Conservation (phyloP, 2,888 invertebrate species). For the Agrypnus murinus region DNA sequence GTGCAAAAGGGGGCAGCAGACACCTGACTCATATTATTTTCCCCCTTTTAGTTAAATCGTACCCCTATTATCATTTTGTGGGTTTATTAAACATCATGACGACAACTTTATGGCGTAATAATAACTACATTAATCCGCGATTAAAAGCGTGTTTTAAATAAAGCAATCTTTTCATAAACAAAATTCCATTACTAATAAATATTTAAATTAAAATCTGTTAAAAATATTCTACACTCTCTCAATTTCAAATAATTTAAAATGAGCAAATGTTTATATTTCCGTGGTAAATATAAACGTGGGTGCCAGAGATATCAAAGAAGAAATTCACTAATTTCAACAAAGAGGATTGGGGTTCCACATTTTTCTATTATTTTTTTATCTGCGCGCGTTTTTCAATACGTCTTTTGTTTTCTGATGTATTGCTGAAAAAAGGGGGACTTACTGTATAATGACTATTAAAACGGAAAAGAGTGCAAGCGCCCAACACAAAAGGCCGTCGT, state of each 20-base stretch:
- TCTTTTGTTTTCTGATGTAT: no score
- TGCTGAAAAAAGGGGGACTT: no score
- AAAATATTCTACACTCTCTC: constrained; percentile 3
- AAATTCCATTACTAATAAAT: constrained; percentile 7
- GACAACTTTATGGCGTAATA: constrained; percentile 1
- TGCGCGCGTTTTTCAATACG: no score
- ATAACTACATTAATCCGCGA: no score
- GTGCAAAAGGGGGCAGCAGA: background rate
- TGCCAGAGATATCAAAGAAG: no score
- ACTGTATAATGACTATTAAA: no score
- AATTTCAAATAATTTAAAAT: constrained; percentile 10
- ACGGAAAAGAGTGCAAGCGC: no score
- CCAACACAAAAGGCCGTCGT: constrained; percentile 42
- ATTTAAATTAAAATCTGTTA: background rate
- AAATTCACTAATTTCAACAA: no score
- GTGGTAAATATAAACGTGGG: no score
- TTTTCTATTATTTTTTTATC: no score
- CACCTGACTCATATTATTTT: constrained; percentile 32
- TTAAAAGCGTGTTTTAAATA: no score
- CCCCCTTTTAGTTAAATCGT: background rate
- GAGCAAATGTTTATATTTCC: constrained; percentile 13
- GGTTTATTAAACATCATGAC: constrained; percentile 20
- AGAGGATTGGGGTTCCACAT: no score
- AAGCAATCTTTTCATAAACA: background rate
- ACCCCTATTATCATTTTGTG: constrained; percentile 48